Evolutionary conservation across 2,113 vertebrate species (phyloP), one percentile per base, ranked within the genome.

Genomic region (Lagopus leucura): DNA sequence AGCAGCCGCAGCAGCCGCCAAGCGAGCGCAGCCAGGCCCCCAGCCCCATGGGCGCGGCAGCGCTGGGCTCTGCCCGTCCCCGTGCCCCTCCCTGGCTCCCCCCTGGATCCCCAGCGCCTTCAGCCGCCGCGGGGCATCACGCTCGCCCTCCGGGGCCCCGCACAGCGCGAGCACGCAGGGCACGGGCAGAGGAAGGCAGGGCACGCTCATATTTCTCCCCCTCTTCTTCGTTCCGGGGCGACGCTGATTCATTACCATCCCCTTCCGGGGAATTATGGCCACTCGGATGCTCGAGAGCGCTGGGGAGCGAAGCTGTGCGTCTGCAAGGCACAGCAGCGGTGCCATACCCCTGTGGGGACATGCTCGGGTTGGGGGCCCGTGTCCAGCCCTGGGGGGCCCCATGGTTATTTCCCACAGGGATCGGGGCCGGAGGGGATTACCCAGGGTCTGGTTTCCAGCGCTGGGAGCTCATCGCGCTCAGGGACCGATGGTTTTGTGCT

Each of bases 1-100:
- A 94, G 84, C 88, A 92, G 19, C 86, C 69, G 38, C 86, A 94
- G 82, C 93, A 94, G 61, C 81, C 77, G 6, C 84, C 57, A 50
- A 94, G 63, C 57, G 90, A 50, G 4, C 82, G 90, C 73, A 94
- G 82, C 93, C 93, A 90, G 57, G 61, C 38, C 77, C 86, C 36
- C 76, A 94, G 66, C 76, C 89, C 92, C 92, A 91, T 88, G 69
- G 43, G 88, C 69, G 24, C 77, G 73, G 60, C 71, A 40, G 76
- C 18, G 71, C 34, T 17, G 80, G 80, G 50, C 57, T 34, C 57
- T 24, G 48, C 18, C 65, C 18, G 32, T 15, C 43, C 30, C 54
- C 10, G 13, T 28, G 54, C 80, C 18, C 20, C 5, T 70, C 79
- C 42, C 71, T 38, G 17, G 32, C 30, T 72, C 63, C 40, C 48